Evolutionary conservation across 2,888 invertebrate species (phyloP).

Genomic region (Himalopsyche japonica): DNA sequence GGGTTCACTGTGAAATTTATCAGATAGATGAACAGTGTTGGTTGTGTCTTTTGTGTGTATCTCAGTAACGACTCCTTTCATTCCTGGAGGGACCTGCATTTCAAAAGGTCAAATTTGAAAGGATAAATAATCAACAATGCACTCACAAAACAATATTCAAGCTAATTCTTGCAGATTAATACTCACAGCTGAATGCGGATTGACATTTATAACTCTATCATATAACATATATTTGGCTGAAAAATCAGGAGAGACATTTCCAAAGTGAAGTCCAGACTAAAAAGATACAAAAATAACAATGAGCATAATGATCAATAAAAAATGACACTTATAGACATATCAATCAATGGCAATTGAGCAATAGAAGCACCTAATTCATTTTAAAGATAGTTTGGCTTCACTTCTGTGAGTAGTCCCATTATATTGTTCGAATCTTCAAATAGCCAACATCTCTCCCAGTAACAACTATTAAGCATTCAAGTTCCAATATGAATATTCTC

Average conservation of each 20-base stretch:
- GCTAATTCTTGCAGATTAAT: too few relatives aligned
- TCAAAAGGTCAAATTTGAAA: neutral
- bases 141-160: neutral
- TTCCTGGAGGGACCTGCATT: conserved; percentile 72
- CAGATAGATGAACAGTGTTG: conserved; percentile 58
- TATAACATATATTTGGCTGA: conserved; percentile 68
- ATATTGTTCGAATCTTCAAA: too few relatives aligned
- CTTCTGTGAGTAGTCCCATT: too few relatives aligned
- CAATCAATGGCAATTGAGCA: too few relatives aligned
- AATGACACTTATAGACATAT: too few relatives aligned
- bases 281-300: neutral
- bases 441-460: too few relatives aligned
- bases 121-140: too few relatives aligned
- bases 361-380: too few relatives aligned
- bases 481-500: too few relatives aligned
- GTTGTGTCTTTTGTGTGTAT: conserved; percentile 52
- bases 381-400: too few relatives aligned
- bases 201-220: conserved; percentile 83
- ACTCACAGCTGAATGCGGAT: conserved; percentile 67
- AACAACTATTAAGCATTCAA: too few relatives aligned
- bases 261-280: conserved; percentile 57
- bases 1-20: conserved; percentile 58
- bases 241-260: conserved; percentile 65
- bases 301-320: too few relatives aligned
- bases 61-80: conserved; percentile 83